Conservation (phyloP, 2,888 invertebrate species). For the Octodonta nipae region DNA sequence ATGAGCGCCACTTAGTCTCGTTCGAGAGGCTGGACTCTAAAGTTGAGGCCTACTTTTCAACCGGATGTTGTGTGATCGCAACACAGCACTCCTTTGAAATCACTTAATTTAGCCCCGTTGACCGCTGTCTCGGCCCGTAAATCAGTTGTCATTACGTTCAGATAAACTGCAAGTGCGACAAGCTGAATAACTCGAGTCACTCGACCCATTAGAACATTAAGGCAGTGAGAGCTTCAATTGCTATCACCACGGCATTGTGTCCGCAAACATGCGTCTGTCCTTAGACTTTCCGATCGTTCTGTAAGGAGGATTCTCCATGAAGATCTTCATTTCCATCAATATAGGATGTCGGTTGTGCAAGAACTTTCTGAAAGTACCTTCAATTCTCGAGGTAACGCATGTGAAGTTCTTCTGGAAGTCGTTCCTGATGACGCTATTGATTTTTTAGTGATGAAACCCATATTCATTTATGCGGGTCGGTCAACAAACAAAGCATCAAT, state of each 20-base stretch:
- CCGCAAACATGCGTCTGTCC: constrained; percentile 2
- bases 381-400: background rate
- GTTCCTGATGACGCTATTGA: constrained; percentile 3
- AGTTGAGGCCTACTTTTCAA: too few relatives aligned
- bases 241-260: background rate
- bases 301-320: constrained; percentile 1
- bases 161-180: background rate
- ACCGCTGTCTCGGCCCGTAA: too few relatives aligned
- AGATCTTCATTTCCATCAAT: constrained; percentile 3
- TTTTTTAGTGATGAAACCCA: constrained; percentile 4
- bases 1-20: too few relatives aligned
- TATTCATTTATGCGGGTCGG: constrained; percentile 1
- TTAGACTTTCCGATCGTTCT: constrained; percentile 5
- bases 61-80: too few relatives aligned
- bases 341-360: constrained; percentile 1
- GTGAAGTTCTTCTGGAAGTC: constrained; percentile 2
- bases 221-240: background rate
- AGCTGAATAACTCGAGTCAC: background rate
- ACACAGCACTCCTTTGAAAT: too few relatives aligned
- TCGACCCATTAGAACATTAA: constrained; percentile 1
- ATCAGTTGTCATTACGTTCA: too few relatives aligned
- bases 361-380: constrained; percentile 3
- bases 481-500: constrained; percentile 3
- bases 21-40: too few relatives aligned
- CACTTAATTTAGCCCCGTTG: too few relatives aligned